Percentiles rank a stretch among this genome's conserved stretches.
Evolutionary conservation across 1,140 invertebrate genomes (phyloP).

Genomic region (Wasmannia auropunctata): DNA sequence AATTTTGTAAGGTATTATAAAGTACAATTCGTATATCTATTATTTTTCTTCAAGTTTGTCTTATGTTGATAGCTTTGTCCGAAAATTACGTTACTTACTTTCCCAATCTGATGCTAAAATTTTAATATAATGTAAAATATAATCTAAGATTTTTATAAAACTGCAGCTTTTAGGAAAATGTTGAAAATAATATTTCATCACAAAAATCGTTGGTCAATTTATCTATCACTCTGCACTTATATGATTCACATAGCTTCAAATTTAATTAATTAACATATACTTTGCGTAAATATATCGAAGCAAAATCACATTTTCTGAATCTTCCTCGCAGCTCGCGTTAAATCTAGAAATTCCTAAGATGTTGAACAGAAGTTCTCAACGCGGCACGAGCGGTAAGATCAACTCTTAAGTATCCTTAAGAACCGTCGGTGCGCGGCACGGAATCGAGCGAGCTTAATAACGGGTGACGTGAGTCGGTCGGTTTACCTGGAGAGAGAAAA

Average conservation of each 20-base stretch:
- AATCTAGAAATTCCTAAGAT: not conserved
- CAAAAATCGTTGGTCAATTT: not conserved
- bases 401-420: constrained; percentile 27
- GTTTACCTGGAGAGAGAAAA: constrained; percentile 44
- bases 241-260: not conserved
- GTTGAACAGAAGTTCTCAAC: constrained; percentile 9
- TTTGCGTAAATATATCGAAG: not conserved
- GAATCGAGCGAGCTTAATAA: constrained; percentile 46
- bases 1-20: not conserved
- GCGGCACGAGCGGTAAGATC: not conserved
- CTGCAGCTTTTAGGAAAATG: no score
- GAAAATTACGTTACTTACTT: not conserved
- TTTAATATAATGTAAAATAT: not conserved
- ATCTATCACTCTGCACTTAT: not conserved
- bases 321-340: not conserved
- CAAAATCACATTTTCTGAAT: not conserved
- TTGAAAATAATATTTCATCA: not conserved
- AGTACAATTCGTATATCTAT: no score
- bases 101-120: not conserved
- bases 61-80: not conserved
- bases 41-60: not conserved
- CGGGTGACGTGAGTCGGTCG: constrained; percentile 39
- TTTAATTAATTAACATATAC: not conserved
- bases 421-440: constrained; percentile 5
- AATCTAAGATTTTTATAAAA: not conserved